Base-by-base conservation (phyloP, 2,797 vertebrate species). In the Myotis myotis region DNA sequence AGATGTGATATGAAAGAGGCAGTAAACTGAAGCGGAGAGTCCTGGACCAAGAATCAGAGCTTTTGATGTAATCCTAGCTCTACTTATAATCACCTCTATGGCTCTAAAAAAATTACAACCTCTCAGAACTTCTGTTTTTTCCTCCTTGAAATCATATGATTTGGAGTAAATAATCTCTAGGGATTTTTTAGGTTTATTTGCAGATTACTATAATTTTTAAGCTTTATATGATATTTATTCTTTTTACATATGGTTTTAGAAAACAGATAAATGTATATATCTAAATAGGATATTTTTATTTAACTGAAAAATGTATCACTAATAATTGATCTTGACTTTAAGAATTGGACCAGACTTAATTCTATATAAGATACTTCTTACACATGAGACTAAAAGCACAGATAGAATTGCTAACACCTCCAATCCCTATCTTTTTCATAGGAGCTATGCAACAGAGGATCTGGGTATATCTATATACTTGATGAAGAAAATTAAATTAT, bases 401-500 rank as follows among this genome's bases (percentile, higher is more conserved):
- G 38, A 20, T 55, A 82, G 23, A 76, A 23, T 44, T 93, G 47
- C 30, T 81, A 30, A 75, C 9, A 66, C 17, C 22, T 22, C 13
- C 41, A 57, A 41, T 12, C 53, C 30, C 5, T n/a, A 22, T 55
- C 36, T 75, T 5, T 70, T 66, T 82, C 22, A 51, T 28, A 15
- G 15, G 64, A 75, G 57, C 10, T 76, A n/a, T 38, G 30, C 49
- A 60, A 41, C 74, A 51, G 62, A 62, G 41, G n/a, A 64, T 72
- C 49, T 82, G 23, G 23, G 28, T 51, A 33, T 78, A 23, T 36
- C 11, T 38, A 30, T 10, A 64, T 28, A 16, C 4, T 33, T 64
- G 60, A 51, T 62, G 5, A 74, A 62, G 66, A 89, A 94, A 92
- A 89, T 64, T 79, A 92, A 90, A 75, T 84, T 30, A 12, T 30